phyloP scores from a whole-genome alignment of 2,797 vertebrate species.

The Megaceryle alcyon region DNA sequence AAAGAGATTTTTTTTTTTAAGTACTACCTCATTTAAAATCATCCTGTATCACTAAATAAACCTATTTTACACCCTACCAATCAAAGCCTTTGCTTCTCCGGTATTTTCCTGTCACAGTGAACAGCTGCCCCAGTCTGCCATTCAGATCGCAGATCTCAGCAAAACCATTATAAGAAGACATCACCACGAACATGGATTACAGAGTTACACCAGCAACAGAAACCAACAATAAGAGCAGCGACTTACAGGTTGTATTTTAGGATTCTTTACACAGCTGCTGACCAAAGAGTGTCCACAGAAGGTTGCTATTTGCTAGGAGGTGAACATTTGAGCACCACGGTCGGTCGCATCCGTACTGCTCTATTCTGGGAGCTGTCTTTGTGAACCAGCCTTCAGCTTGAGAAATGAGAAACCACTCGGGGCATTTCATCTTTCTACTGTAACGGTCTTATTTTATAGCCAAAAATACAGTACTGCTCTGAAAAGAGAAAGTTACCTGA shows the following conservation, averaged over 20 bases:
- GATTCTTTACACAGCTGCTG: background rate
- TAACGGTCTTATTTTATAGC: background rate
- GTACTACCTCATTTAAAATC: background rate
- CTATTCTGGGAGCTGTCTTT: background rate
- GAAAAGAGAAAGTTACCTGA: background rate
- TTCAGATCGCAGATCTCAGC: background rate
- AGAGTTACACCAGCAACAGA: fast-evolving
- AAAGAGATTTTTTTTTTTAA: background rate
- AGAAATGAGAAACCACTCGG: background rate
- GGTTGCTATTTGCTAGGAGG: background rate
- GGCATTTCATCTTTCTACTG: background rate
- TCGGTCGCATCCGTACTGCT: background rate
- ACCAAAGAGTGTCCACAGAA: background rate
- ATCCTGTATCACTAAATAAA: background rate
- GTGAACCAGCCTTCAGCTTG: background rate
- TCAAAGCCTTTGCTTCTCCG: background rate
- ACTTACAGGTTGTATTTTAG: fast-evolving
- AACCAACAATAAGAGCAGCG: background rate
- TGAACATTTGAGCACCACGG: background rate
- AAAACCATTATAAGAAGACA: background rate
- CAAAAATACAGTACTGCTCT: background rate
- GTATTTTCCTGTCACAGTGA: background rate
- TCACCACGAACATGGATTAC: fast-evolving
- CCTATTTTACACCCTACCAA: background rate
- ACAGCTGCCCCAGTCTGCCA: background rate